These are phyloP conservation scores for Latrodectus elegans DNA, from an alignment of 2,888 invertebrate species.

Conservation along the genomic window DNA sequence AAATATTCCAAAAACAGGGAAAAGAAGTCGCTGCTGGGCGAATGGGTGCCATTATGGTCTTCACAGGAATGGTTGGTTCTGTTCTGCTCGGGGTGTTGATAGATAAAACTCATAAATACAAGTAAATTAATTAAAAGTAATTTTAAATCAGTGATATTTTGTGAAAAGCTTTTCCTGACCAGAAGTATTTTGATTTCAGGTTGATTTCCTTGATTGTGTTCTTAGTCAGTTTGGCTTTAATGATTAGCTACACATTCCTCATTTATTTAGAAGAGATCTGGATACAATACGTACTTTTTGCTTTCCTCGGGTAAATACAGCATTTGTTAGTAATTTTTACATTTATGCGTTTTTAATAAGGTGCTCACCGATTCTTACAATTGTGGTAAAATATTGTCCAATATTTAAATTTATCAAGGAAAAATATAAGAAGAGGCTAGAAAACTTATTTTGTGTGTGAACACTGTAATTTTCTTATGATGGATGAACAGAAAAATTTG, in stretches of 20 bases:
- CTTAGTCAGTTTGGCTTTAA: constrained; percentile 89
- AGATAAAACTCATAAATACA: constrained; percentile 94
- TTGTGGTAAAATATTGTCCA: no score
- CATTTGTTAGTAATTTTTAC: no score
- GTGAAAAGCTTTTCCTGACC: background rate
- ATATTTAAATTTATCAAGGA: no score
- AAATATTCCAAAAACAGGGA: constrained; percentile 10
- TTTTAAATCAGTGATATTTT: background rate
- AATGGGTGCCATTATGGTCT: constrained; percentile 91
- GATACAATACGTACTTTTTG: constrained; percentile 90
- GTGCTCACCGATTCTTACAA: no score
- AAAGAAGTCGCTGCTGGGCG: constrained; percentile 84
- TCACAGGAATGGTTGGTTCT: constrained; percentile 95
- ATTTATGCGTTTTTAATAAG: no score
- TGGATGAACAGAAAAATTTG: no score
- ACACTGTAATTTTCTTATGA: no score
- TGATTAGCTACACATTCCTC: constrained; percentile 94
- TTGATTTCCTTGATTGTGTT: constrained; percentile 94
- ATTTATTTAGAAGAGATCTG: constrained; percentile 83
- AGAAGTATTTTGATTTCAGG: constrained; percentile 77
- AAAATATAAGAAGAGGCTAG: no score
- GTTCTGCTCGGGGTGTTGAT: constrained; percentile 92
- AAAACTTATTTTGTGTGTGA: no score
- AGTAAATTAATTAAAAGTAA: constrained; percentile 74
- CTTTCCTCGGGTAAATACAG: constrained; percentile 84